A percentile compares a stretch with the other conserved stretches of the same genome.
Conservation (phyloP, 2,888 invertebrate genomes). For the Scrobipalpa costella region DNA sequence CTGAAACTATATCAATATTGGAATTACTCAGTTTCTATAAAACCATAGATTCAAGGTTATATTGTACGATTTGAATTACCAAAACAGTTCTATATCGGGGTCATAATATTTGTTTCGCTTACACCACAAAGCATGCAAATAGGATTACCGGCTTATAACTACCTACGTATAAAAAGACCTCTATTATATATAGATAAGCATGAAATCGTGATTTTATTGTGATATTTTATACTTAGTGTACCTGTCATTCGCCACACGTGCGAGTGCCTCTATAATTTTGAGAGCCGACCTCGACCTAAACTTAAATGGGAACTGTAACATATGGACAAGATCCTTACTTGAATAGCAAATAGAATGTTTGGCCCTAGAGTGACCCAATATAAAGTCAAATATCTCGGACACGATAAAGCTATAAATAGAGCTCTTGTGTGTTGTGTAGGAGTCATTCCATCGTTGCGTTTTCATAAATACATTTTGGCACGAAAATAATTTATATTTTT, state of each 20-base stretch:
- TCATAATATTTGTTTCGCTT: background rate
- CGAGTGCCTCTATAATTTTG: background rate
- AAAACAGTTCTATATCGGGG: background rate
- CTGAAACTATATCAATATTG: background rate
- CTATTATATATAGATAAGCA: background rate
- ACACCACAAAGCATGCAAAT: too few species aligned
- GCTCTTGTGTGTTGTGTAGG: too few species aligned
- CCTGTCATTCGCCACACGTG: slow-evolving; percentile 14
- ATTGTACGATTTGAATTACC: too few species aligned
- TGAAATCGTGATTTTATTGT: too few species aligned
- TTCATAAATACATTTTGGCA: too few species aligned
- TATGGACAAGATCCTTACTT: background rate
- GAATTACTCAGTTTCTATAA: too few species aligned
- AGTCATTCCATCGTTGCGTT: too few species aligned
- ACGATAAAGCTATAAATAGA: too few species aligned
- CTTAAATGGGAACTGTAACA: background rate
- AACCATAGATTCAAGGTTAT: too few species aligned
- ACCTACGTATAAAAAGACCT: too few species aligned
- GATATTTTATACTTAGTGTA: slow-evolving; percentile 17
- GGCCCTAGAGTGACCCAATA: background rate
- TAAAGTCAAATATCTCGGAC: background rate
- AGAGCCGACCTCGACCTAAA: slow-evolving; percentile 1
- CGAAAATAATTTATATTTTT: background rate
- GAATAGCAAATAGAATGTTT: background rate
- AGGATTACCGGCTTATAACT: too few species aligned